These are phyloP conservation scores for Ataeniobius toweri DNA, from an alignment of 2,797 vertebrate genomes.

Conservation along the genomic window DNA sequence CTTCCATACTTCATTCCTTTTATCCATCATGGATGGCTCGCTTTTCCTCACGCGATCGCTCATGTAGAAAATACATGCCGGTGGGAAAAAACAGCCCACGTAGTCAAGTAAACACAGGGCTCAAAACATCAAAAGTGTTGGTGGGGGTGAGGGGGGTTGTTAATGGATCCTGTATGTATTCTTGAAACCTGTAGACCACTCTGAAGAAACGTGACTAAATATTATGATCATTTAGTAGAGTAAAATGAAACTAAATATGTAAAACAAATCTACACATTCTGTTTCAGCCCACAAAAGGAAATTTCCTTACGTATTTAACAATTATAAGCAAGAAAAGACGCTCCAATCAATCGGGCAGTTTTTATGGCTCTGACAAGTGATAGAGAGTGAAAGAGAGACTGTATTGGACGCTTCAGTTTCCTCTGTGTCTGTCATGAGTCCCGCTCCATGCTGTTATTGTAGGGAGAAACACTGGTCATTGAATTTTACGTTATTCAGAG, in stretches of 20 bases:
- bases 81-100: slow-evolving; percentile 56
- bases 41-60: slow-evolving; percentile 57
- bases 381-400: background rate
- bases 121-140: slow-evolving; percentile 62
- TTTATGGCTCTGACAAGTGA: background rate
- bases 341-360: background rate
- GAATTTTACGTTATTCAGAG: too few species aligned
- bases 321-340: background rate
- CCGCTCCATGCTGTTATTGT: too few species aligned
- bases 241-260: slow-evolving; percentile 12
- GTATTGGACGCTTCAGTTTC: too few species aligned
- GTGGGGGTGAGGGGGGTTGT: slow-evolving; percentile 1
- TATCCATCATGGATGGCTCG: slow-evolving; percentile 60
- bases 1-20: slow-evolving; percentile 59
- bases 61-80: slow-evolving; percentile 51
- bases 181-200: slow-evolving; percentile 40
- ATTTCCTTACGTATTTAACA: too few species aligned
- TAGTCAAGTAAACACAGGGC: slow-evolving; percentile 61
- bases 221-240: slow-evolving; percentile 25
- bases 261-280: background rate
- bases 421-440: too few species aligned
- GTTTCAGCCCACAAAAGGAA: background rate
- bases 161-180: slow-evolving; percentile 27
- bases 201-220: slow-evolving; percentile 18
- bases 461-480: too few species aligned